Conservation (phyloP, 1,140 invertebrate species). For the Papilio aristodemus region DNA sequence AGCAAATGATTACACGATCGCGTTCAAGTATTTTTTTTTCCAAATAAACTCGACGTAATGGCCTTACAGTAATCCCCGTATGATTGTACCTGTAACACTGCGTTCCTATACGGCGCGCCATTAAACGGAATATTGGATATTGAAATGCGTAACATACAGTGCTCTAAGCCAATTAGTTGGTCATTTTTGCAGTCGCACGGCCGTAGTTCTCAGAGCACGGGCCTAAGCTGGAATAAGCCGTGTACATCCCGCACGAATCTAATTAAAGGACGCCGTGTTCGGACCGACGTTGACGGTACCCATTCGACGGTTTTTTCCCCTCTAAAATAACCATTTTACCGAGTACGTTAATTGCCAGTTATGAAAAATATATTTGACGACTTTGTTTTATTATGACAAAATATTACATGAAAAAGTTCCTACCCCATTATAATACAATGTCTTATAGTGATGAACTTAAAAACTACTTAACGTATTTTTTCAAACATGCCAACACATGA, state of each 20-base stretch:
- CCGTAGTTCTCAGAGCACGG: slow-evolving; percentile 54
- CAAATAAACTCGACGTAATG: slow-evolving; percentile 40
- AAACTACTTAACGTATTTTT: background rate
- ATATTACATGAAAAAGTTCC: background rate
- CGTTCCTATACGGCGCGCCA: slow-evolving; percentile 57
- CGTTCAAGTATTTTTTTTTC: background rate
- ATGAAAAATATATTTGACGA: slow-evolving; percentile 43
- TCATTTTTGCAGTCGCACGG: slow-evolving; percentile 76
- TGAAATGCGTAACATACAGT: slow-evolving; percentile 67
- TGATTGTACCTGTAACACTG: slow-evolving; percentile 44
- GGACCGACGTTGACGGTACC: slow-evolving; percentile 73
- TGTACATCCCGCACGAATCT: slow-evolving; percentile 75
- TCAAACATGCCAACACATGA: too few species aligned
- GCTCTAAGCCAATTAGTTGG: slow-evolving; percentile 78
- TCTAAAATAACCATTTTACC: slow-evolving; percentile 57
- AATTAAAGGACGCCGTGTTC: slow-evolving; percentile 75
- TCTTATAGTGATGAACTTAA: background rate
- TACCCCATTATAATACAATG: background rate
- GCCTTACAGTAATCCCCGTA: slow-evolving; percentile 43
- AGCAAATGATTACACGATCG: background rate
- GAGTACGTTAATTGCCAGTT: slow-evolving; percentile 67
- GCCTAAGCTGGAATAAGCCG: slow-evolving; percentile 75
- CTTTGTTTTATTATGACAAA: background rate
- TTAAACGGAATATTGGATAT: slow-evolving; percentile 74
- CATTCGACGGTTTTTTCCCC: slow-evolving; percentile 66